Evolutionary conservation across 2,888 invertebrate genomes (phyloP).

Genomic region (Brassicogethes aeneus): DNA sequence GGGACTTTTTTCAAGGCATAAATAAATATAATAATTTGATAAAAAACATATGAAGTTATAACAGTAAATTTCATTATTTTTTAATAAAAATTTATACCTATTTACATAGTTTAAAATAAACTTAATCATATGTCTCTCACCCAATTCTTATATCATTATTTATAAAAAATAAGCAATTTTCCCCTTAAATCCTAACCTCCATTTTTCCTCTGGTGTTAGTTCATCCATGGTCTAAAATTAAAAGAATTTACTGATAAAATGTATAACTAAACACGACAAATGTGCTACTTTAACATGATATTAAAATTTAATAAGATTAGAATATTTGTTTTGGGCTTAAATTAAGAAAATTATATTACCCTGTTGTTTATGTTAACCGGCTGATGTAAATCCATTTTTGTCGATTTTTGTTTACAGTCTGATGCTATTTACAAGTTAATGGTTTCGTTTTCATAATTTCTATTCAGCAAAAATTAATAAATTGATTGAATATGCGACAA

Average conservation of each 20-base stretch:
- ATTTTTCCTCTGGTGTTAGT: constrained; percentile 66
- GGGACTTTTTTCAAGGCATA: too few relatives aligned
- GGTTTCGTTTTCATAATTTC: background rate
- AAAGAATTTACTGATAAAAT: constrained; percentile 15
- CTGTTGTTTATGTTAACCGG: constrained; percentile 45
- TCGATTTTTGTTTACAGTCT: constrained; percentile 3
- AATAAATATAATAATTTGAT: too few relatives aligned
- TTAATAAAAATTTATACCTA: too few relatives aligned
- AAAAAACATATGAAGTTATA: too few relatives aligned
- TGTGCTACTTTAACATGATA: background rate
- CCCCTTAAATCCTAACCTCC: constrained; percentile 62
- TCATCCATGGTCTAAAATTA: constrained; percentile 59
- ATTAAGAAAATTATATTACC: constrained; percentile 30
- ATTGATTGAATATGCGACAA: too few relatives aligned
- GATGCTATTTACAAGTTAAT: background rate
- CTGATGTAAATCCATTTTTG: constrained; percentile 41
- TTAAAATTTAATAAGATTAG: background rate
- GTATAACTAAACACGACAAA: background rate
- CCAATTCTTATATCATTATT: too few relatives aligned
- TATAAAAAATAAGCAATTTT: too few relatives aligned
- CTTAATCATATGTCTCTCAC: too few relatives aligned
- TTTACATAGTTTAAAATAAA: too few relatives aligned
- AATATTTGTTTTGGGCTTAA: constrained; percentile 7
- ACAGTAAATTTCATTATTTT: too few relatives aligned
- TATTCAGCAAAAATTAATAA: background rate